Conservation (phyloP, 2,113 vertebrate species). For the Syngnathus typhle region DNA sequence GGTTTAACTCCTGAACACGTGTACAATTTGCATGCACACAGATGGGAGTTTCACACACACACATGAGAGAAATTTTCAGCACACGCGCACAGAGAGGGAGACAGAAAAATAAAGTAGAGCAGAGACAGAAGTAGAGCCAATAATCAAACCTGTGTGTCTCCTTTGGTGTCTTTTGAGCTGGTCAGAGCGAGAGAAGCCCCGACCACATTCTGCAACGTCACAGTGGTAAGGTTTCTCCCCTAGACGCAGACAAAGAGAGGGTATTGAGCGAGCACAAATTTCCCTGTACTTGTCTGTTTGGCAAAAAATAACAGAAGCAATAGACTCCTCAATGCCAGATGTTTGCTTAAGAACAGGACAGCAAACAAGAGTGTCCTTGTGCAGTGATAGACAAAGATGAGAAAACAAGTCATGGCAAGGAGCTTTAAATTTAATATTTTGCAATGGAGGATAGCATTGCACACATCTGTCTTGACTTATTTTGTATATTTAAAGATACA, state of each 20-base stretch:
- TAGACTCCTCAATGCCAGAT: too few relatives aligned
- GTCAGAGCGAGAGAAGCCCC: constrained; percentile 95
- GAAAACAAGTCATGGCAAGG: too few relatives aligned
- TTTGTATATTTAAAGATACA: too few relatives aligned
- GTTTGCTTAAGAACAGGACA: too few relatives aligned
- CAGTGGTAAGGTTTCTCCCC: constrained; percentile 98
- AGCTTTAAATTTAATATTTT: too few relatives aligned
- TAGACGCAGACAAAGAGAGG: constrained; percentile 24
- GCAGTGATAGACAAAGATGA: too few relatives aligned
- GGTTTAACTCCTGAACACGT: constrained; percentile 92
- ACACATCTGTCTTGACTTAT: too few relatives aligned
- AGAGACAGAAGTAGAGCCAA: too few relatives aligned
- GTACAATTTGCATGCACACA: constrained; percentile 60
- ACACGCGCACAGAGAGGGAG: constrained; percentile 42
- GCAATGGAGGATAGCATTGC: too few relatives aligned
- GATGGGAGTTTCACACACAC: constrained; percentile 35
- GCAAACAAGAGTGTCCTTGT: too few relatives aligned
- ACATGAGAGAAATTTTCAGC: constrained; percentile 26
- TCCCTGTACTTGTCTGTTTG: background rate
- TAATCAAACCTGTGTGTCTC: constrained; percentile 91
- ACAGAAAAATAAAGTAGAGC: constrained; percentile 68
- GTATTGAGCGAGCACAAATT: background rate
- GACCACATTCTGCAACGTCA: constrained; percentile 95
- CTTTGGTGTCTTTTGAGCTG: constrained; percentile 97
- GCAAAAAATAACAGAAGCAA: too few relatives aligned